These are phyloP conservation scores for Drosophila grimshawi DNA, from an alignment of 1,140 invertebrate species.

Conservation along the genomic window DNA sequence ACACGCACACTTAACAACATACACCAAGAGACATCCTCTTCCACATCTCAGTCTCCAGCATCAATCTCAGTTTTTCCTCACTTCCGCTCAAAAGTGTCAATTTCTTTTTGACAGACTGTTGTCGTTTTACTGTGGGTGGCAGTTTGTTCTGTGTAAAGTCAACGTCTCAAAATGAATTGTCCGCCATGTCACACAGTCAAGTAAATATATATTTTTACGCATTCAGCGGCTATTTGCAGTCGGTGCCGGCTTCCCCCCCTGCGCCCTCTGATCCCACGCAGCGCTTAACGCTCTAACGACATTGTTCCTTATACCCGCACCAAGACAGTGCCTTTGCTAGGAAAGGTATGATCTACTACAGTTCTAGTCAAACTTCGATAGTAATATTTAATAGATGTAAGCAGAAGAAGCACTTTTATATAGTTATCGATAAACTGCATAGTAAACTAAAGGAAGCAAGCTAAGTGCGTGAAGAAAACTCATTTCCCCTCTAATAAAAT, in stretches of 20 bases:
- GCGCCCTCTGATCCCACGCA: not conserved
- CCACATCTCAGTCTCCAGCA: not conserved
- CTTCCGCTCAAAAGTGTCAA: conserved; percentile 45
- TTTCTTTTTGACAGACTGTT: conserved; percentile 44
- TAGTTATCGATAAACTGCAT: no score
- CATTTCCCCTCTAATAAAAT: no score
- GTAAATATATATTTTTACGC: conserved; percentile 49
- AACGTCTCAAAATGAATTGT: conserved; percentile 45
- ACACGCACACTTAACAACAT: no score
- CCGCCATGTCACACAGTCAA: conserved; percentile 32
- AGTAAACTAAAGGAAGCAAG: no score
- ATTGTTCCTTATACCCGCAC: conserved; percentile 8
- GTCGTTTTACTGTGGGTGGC: not conserved
- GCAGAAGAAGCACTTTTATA: no score
- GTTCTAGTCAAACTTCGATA: no score
- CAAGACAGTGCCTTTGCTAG: not conserved
- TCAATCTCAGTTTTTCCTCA: not conserved
- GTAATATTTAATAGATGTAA: no score
- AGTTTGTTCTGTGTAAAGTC: conserved; percentile 2
- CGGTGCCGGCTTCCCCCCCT: not conserved
- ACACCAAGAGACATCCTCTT: not conserved
- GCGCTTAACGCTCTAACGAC: conserved; percentile 19
- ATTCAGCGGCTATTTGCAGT: conserved; percentile 21
- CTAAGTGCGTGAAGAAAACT: no score
- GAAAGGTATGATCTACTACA: not conserved